Evolutionary conservation across 2,888 invertebrate genomes (phyloP).

Genomic region (Muscina levida): DNA sequence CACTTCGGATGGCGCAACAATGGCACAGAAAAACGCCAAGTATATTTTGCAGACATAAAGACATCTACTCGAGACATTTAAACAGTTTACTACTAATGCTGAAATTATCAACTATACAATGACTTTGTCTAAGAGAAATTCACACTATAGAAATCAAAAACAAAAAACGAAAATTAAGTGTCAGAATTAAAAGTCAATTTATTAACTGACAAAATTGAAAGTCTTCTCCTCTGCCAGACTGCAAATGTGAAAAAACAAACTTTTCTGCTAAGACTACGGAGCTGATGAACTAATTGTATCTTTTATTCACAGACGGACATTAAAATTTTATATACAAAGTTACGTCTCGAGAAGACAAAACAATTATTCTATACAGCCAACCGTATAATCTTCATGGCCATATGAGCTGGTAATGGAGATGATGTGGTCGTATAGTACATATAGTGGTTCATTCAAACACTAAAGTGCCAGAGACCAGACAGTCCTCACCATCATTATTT

Average conservation of each 20-base stretch:
- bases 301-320: conserved; percentile 42
- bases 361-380: conserved; percentile 41
- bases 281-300: conserved; percentile 43
- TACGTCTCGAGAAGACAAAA: conserved; percentile 26
- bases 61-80: conserved; percentile 39
- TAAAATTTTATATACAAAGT: conserved; percentile 25
- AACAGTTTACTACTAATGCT: conserved; percentile 59
- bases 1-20: not conserved
- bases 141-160: conserved; percentile 11
- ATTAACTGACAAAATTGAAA: conserved; percentile 60
- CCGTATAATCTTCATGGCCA: conserved; percentile 9
- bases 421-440: not conserved
- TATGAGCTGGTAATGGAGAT: conserved; percentile 2
- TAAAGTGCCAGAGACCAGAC: conserved; percentile 16
- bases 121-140: not conserved
- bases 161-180: conserved; percentile 57
- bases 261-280: not conserved
- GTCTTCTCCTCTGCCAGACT: conserved; percentile 18
- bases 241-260: not conserved
- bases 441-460: not conserved
- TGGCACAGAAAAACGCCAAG: conserved; percentile 28
- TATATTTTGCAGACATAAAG: conserved; percentile 45
- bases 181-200: conserved; percentile 65
- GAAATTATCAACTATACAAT: conserved; percentile 55
- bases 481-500: conserved; percentile 17